Percentiles rank a stretch among this genome's conserved stretches.
phyloP scores from a whole-genome alignment of 2,888 invertebrate genomes.

The Heliconius cydno region DNA sequence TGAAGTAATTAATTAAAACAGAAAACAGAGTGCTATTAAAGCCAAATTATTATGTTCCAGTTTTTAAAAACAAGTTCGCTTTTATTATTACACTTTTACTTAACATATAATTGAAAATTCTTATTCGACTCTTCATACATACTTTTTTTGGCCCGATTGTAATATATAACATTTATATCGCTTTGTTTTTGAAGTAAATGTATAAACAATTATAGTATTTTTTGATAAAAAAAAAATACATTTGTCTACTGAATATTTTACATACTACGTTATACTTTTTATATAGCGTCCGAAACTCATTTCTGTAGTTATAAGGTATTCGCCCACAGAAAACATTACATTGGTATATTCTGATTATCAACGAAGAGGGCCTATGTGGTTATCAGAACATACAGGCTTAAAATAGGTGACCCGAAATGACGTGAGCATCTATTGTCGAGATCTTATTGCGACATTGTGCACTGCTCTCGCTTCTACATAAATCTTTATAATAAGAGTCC shows the following conservation, averaged over 20 bases:
- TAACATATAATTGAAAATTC: neutral
- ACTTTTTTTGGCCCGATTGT: neutral
- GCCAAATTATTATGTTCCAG: too few relatives aligned
- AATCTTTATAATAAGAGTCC: conserved; percentile 5
- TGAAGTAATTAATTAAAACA: neutral
- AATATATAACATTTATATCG: neutral
- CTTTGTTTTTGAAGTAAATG: neutral
- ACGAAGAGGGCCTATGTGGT: conserved; percentile 43
- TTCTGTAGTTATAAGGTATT: conserved; percentile 42
- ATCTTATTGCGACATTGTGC: conserved; percentile 48
- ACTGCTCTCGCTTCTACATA: conserved; percentile 28
- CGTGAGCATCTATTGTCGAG: conserved; percentile 51
- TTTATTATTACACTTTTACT: neutral
- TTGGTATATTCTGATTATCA: conserved; percentile 33
- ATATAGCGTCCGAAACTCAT: too few relatives aligned
- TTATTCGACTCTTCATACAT: neutral
- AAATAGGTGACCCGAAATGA: conserved; percentile 56
- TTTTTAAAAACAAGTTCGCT: neutral
- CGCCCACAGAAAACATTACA: conserved; percentile 58
- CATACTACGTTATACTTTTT: too few relatives aligned
- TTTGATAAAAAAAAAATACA: too few relatives aligned
- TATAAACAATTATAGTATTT: neutral
- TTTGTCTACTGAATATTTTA: too few relatives aligned
- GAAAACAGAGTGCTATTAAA: neutral
- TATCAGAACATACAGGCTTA: conserved; percentile 47